Conservation (phyloP, 2,888 invertebrate species). For the Oxycera nigricornis region DNA sequence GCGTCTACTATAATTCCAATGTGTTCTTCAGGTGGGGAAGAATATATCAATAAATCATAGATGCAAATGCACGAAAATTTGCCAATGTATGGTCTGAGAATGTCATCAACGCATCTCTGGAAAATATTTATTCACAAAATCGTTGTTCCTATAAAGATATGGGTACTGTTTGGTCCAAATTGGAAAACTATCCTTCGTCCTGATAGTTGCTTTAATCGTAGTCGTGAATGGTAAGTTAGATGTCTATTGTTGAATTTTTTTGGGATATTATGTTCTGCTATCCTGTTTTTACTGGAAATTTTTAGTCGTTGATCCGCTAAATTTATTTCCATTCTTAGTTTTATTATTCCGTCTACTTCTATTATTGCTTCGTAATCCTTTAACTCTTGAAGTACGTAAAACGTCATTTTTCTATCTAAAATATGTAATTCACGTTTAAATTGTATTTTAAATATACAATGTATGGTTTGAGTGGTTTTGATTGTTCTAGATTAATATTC, state of each 20-base stretch:
- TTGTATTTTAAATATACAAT: neutral
- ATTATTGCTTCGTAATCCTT: neutral
- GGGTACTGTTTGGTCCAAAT: neutral
- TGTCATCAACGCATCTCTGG: no score
- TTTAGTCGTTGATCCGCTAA: neutral
- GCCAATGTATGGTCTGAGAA: no score
- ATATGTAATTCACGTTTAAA: neutral
- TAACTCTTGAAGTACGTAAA: neutral
- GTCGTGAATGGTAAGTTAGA: neutral
- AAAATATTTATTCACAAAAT: no score
- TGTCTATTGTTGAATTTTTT: neutral
- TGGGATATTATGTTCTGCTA: neutral
- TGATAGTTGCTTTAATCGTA: no score
- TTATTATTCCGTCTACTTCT: neutral
- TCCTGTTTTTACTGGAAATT: neutral
- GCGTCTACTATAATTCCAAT: slow-evolving; percentile 35
- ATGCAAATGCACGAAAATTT: slow-evolving; percentile 46
- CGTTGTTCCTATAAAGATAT: no score
- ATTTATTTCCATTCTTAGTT: neutral
- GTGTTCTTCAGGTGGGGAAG: slow-evolving; percentile 43
- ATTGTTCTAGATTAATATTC: no score
- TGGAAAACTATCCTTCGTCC: no score
- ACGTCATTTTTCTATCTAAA: neutral
- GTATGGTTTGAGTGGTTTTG: neutral
- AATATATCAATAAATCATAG: no score